Conservation (phyloP, 1,140 invertebrate species). For the Dufourea novaeangliae region DNA sequence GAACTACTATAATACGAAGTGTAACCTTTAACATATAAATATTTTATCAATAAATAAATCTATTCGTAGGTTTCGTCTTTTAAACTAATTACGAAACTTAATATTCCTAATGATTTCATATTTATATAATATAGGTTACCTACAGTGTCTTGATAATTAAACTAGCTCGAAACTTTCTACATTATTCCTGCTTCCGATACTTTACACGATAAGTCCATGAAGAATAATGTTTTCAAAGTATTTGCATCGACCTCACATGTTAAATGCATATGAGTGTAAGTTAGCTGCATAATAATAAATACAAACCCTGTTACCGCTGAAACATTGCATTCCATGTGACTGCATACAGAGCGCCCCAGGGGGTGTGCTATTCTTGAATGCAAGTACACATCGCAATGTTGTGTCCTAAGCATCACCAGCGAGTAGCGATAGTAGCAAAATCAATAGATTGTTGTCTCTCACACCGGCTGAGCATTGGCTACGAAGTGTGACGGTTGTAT, state of each 20-base stretch:
- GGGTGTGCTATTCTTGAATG: slow-evolving; percentile 75
- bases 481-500: slow-evolving; percentile 74
- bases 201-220: not conserved
- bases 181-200: not conserved
- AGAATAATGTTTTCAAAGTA: not conserved
- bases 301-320: slow-evolving; percentile 80
- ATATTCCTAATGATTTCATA: not conserved
- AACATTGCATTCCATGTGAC: slow-evolving; percentile 77
- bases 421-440: slow-evolving; percentile 82
- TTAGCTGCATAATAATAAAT: slow-evolving; percentile 79
- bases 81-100: not conserved
- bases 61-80: not conserved
- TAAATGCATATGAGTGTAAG: slow-evolving; percentile 53
- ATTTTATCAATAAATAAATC: not conserved
- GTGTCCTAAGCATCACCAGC: slow-evolving; percentile 75
- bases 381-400: slow-evolving; percentile 76
- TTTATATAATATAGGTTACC: not conserved
- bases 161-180: not conserved
- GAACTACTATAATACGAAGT: not conserved
- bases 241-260: slow-evolving; percentile 15
- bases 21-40: not conserved
- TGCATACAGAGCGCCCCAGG: slow-evolving; percentile 61
- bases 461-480: slow-evolving; percentile 78
- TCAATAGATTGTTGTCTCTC: slow-evolving; percentile 81
- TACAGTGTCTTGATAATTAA: not conserved